Base-by-base conservation (phyloP, 2,113 vertebrate species). In the Vulpes vulpes region DNA sequence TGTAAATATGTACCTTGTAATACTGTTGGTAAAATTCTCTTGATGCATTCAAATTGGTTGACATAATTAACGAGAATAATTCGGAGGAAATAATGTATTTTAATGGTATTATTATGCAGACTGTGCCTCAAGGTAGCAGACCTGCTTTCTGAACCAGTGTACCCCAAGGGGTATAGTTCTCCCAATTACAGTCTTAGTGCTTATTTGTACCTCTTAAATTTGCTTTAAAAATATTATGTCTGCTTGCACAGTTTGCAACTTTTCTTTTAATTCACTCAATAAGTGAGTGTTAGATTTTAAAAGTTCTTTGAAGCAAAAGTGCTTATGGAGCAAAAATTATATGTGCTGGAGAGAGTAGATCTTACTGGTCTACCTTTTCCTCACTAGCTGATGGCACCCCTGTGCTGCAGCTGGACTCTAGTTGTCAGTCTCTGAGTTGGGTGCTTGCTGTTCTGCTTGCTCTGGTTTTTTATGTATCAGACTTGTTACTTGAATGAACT, bases 41-140 rank as follows among this genome's bases (percentile, higher is more conserved):
- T 90, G 82, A 93, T 96, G 93, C 95, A 97, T 98, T 98, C 94
- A 98, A 81, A 95, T 95, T 87, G 87, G 73, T 94, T 95, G 27
- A 90, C 92, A 92, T 97, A 80, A 98, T 91, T 93, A 96, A 91
- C 89, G 86, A 90, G 92, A 89, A 80, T 93, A 67, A 60, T 93
- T 69, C 8, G n/a, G 83, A 95, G 82, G 80, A 81, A 95, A 51
- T 78, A 64, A 64, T 53, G 1, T 95, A 55, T 95, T 89, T 89
- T 95, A 89, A 95, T 55, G 53, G 10, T 49, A 0, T 88, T 59
- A 35, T 85, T 35, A 11, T 53, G 32, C 38, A 73, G 81, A 8
- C 65, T 35, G 8, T 49, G 49, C 74, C 32, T 86, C 64, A 71
- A 60, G 62, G 38, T 35, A 7, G 16, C 22, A 16, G 73, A 67